Evolutionary conservation across 23 tunicate species (phyloP), one percentile per base, ranked within the genome.

Genomic region (Trididemnum miniatum): DNA sequence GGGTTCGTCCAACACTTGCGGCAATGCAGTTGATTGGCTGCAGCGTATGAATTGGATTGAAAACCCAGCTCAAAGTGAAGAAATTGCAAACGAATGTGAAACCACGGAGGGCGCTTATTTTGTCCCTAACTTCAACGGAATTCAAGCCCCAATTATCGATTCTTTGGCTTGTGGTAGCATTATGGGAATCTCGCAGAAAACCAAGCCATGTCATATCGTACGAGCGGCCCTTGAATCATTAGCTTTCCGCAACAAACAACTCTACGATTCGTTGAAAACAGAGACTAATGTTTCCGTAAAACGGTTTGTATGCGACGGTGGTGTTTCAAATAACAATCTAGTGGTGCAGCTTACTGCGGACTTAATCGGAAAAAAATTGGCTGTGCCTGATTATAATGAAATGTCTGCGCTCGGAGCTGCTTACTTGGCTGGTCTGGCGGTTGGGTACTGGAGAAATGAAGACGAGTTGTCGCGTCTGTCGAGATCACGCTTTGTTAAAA

Each of bases 381-480:
- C 24, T 30, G 69, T 35, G 18, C 77, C 69, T 25, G 84, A 83
- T 1, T 62, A 85, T 28, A 65, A 54, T 36, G 97, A 92, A 9
- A 92, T 92, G 97, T 87, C 92, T 1, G 91, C 97, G 23, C 80
- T 92, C 20, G 97, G 97, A 24, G 97, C 89, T 35, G 97, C 97
- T 28, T 92, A 81, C 72, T 50, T 92, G 51, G 97, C 97, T 29
- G 97, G 97, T 12, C 59, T 90, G 31, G 85, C 97, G 57, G 83
- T 80, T 49, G 82, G 82, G n/a, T 83, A 82, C 34, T 92, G 97
- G 97, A 71, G 73, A 76, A 59, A 32, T 34, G 64, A 86, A 27
- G 81, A 91, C 7, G 82, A 88, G 50, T 64, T 88, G 22, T 18
- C 20, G 49, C 59, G 59, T 0, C 32, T 92, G 71, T 24, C 72